A percentile compares a stretch with the other conserved stretches of the same genome.
These are phyloP conservation scores for Speoplatyrhinus poulsoni DNA, from an alignment of 2,113 vertebrate genomes.

Conservation along the genomic window DNA sequence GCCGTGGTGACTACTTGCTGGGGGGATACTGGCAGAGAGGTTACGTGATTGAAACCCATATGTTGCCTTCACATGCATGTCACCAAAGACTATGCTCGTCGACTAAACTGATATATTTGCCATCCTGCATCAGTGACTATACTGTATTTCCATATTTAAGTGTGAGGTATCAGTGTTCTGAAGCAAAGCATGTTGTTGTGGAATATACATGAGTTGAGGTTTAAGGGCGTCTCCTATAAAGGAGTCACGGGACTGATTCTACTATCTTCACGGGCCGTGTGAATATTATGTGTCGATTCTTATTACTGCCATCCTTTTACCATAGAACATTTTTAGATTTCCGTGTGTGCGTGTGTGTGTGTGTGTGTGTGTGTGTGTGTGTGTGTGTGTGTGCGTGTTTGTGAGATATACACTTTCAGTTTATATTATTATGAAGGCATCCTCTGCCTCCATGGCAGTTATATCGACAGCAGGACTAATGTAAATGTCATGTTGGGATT, in stretches of 20 bases:
- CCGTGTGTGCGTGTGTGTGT: neutral
- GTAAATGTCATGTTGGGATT: too few relatives aligned
- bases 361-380: neutral
- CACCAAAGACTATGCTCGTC: conserved; percentile 5
- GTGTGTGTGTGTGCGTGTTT: neutral
- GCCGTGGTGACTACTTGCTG: conserved; percentile 8
- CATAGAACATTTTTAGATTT: neutral
- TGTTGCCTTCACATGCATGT: conserved; percentile 47
- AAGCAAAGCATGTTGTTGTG: conserved; percentile 26
- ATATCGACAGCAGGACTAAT: neutral
- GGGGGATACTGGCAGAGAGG: conserved; percentile 23
- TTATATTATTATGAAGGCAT: too few relatives aligned
- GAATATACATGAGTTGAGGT: conserved; percentile 20
- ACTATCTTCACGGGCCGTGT: neutral
- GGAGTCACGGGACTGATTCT: neutral
- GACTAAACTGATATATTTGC: conserved; percentile 42
- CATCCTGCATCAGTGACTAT: conserved; percentile 32
- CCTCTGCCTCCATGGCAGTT: neutral
- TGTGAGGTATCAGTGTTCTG: neutral
- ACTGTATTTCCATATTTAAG: neutral
- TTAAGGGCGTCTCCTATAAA: conserved; percentile 18
- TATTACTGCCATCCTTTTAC: too few relatives aligned
- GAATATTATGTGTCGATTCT: neutral
- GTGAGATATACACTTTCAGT: too few relatives aligned
- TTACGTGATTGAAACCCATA: conserved; percentile 48